Percentiles rank a stretch among this genome's conserved stretches.
phyloP scores from a whole-genome alignment of 2,113 vertebrate species.

The Hippocampus zosterae region DNA sequence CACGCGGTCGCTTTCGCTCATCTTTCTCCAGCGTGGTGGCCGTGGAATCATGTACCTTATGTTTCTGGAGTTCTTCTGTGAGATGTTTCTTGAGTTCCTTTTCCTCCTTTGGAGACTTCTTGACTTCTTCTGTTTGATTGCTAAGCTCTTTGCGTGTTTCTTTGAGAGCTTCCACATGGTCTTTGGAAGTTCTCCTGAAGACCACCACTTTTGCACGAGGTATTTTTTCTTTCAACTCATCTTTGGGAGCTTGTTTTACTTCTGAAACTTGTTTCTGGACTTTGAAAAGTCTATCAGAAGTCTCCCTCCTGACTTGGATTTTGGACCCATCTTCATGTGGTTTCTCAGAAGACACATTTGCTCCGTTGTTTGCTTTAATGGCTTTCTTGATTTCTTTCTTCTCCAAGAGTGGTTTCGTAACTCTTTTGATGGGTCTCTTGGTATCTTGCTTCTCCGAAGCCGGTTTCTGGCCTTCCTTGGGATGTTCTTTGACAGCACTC shows the following conservation, averaged over 20 bases:
- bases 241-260: neutral
- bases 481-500: constrained; percentile 1
- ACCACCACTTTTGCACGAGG: neutral
- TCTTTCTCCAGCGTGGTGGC: neutral
- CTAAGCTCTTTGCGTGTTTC: neutral
- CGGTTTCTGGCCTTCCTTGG: constrained; percentile 16
- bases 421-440: neutral
- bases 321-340: neutral
- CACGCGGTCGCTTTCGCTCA: neutral
- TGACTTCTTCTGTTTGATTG: neutral
- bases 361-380: neutral
- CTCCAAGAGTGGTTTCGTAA: constrained; percentile 7
- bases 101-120: neutral
- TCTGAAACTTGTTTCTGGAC: constrained; percentile 5
- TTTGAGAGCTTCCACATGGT: neutral
- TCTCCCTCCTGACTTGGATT: neutral
- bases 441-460: neutral
- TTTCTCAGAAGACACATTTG: neutral
- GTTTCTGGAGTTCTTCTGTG: neutral
- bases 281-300: neutral
- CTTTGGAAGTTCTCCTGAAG: neutral
- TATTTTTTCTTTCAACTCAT: neutral
- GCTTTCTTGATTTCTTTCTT: neutral
- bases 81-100: neutral
- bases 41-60: neutral